Base-by-base conservation (phyloP, 2,888 invertebrate species). In the Nymphalis polychloros region DNA sequence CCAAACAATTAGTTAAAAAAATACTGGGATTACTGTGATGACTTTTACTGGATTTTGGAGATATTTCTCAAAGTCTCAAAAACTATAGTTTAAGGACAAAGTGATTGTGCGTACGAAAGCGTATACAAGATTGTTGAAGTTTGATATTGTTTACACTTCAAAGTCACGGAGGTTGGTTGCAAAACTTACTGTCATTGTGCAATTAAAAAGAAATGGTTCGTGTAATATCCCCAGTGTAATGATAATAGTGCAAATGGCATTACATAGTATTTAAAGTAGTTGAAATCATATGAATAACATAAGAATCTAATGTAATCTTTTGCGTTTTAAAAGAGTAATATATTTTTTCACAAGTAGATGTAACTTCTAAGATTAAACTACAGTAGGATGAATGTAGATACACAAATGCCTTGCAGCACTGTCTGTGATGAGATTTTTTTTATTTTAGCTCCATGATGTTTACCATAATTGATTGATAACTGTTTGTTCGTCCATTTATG, bases 211-310 rank as follows among this genome's bases (percentile, higher is more conserved):
- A 23, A 50, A 48, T 23, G 17, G 41, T 17, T 35, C n/a, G 31
- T 7, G 17, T 27, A 4, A 5, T 55, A 55, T 55, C 31, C 17
- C 55, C n/a, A 57, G 27, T 59, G 41, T 65, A 16, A 20, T 23
- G 59, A 60, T 60, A 60, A 65, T 52, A 50, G 41, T 65, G 46
- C 23, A 52, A 52, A 23, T 52, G 52, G 52, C 52, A 23, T 52
- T 52, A 52, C 16, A 7, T 52, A 23, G 52, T 52, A 23, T 20
- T 3, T 52, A 52, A 23, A 27, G 23, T 52, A 52, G 52, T 5
- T 13, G 23, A 52, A 52, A 20, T 52, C 23, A 16, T 23, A 52
- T 13, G 16, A 41, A 23, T 52, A 23, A 13, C 13, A 52, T 23
- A 52, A 23, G 13, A 23, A 16, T 27, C 23, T 20, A 23, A 23